Evolutionary conservation across 2,113 vertebrate species (phyloP).

Genomic region (Fulmarus glacialis): DNA sequence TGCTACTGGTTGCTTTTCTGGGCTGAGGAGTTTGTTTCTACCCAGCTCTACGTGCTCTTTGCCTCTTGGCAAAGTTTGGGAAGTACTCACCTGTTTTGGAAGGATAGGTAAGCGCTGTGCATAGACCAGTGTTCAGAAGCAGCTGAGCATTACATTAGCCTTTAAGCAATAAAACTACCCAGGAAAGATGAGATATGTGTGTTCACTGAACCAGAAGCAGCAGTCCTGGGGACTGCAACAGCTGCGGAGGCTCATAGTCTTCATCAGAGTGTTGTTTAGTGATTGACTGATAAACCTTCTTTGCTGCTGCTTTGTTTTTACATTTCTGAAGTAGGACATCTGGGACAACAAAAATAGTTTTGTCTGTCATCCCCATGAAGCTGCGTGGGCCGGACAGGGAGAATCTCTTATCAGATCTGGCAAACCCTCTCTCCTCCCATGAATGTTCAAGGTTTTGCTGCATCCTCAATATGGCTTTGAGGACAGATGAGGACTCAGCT

Average conservation of each 20-base stretch:
- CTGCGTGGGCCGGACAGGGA: neutral
- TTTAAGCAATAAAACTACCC: neutral
- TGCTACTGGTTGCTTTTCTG: neutral
- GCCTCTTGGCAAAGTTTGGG: neutral
- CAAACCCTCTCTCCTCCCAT: neutral
- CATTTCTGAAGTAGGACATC: neutral
- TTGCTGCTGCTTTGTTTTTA: neutral
- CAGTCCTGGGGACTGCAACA: neutral
- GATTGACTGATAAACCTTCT: neutral
- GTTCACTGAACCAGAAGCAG: neutral
- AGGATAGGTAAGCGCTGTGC: rapidly evolving
- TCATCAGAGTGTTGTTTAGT: neutral
- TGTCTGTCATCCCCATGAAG: neutral
- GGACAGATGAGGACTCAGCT: neutral
- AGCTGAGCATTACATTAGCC: rapidly evolving
- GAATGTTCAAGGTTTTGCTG: neutral
- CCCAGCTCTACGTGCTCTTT: neutral
- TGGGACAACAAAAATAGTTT: neutral
- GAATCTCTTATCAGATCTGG: neutral
- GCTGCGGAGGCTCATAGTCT: neutral
- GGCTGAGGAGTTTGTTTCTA: neutral
- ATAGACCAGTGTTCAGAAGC: rapidly evolving
- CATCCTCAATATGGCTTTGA: neutral
- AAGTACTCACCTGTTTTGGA: neutral
- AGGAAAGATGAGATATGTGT: neutral